These are phyloP conservation scores for Mongoloraphidia duomilia DNA, from an alignment of 2,888 invertebrate genomes.

Conservation along the genomic window DNA sequence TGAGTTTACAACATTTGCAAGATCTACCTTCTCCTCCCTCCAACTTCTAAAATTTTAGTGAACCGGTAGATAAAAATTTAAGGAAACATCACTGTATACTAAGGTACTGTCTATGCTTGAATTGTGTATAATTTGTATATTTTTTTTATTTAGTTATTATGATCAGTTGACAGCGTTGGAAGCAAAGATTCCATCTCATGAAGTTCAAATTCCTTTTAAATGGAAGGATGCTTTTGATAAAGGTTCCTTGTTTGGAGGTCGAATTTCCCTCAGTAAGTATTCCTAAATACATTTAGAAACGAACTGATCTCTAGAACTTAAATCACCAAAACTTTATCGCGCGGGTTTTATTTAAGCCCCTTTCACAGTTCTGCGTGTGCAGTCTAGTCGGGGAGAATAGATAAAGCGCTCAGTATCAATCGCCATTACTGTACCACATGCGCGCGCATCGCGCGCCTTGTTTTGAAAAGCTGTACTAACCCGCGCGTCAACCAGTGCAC, in stretches of 20 bases:
- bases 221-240: conserved; percentile 99
- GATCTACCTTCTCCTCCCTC: too few species aligned
- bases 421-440: too few species aligned
- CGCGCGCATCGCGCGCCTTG: too few species aligned
- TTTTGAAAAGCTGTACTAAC: too few species aligned
- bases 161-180: conserved; percentile 90
- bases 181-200: conserved; percentile 84
- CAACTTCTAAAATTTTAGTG: too few species aligned
- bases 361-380: neutral
- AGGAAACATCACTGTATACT: too few species aligned
- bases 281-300: conserved; percentile 5
- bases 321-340: neutral
- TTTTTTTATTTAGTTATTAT: conserved; percentile 62
- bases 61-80: too few species aligned
- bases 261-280: conserved; percentile 77
- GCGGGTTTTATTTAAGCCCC: too few species aligned
- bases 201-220: conserved; percentile 92
- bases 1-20: too few species aligned
- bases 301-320: neutral
- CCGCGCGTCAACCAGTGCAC: too few species aligned
- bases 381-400: neutral
- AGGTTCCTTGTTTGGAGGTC: conserved; percentile 82
- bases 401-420: neutral
- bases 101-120: too few species aligned
- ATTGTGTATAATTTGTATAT: neutral